phyloP scores from a whole-genome alignment of 2,113 vertebrate genomes.

The Callipepla californica region DNA sequence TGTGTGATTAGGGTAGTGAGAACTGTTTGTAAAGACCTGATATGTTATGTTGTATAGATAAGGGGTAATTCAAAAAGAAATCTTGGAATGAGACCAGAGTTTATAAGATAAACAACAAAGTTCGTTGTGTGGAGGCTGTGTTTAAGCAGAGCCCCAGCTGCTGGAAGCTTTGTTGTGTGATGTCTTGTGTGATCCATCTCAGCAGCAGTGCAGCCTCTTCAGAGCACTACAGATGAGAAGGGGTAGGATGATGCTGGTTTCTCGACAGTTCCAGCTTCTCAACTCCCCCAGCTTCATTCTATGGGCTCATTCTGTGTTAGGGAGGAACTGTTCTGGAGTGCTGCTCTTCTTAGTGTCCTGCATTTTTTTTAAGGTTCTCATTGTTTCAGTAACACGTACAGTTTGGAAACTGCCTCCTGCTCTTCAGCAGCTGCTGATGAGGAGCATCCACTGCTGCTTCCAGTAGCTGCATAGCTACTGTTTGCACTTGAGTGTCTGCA shows the following conservation, averaged over 20 bases:
- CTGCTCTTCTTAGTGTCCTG: fast-evolving
- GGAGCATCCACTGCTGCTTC: not conserved
- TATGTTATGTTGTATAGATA: not conserved
- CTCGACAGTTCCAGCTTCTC: not conserved
- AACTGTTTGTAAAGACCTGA: not conserved
- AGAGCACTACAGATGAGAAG: not conserved
- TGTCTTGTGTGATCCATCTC: not conserved
- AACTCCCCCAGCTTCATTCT: fast-evolving
- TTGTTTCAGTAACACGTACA: fast-evolving
- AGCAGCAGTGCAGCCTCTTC: not conserved
- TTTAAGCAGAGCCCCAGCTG: not conserved
- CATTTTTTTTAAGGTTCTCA: not conserved
- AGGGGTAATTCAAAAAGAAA: not conserved
- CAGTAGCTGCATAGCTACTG: not conserved
- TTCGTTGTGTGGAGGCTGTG: not conserved
- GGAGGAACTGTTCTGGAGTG: not conserved
- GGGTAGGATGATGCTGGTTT: not conserved
- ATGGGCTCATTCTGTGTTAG: not conserved
- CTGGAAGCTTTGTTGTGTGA: not conserved
- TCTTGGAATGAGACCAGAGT: not conserved
- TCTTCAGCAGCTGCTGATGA: not conserved
- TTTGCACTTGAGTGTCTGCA: not conserved
- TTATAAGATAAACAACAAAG: not conserved
- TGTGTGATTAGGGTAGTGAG: not conserved
- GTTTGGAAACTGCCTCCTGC: not conserved